Percentiles rank a stretch among this genome's conserved stretches.
Conservation (phyloP, 2,113 vertebrate species). For the Atrichornis clamosus region DNA sequence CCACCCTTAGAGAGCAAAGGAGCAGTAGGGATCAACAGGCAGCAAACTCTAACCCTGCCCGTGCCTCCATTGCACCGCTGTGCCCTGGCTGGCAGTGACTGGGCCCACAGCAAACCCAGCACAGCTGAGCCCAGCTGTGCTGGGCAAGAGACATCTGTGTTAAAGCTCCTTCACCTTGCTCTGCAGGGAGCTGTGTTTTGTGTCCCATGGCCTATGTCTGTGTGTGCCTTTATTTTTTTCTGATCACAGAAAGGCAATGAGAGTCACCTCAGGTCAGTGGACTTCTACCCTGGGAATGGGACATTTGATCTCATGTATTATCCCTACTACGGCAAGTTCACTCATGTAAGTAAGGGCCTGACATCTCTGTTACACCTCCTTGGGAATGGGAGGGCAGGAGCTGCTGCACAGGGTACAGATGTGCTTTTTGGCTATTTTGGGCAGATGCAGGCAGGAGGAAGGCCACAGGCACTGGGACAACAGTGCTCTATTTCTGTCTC, state of each 20-base stretch:
- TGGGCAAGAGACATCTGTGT: not conserved
- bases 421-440: not conserved
- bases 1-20: not conserved
- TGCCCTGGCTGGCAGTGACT: not conserved
- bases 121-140: not conserved
- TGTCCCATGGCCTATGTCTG: not conserved
- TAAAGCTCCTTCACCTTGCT: not conserved
- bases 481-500: not conserved
- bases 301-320: slow-evolving; percentile 92
- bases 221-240: not conserved
- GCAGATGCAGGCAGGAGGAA: not conserved
- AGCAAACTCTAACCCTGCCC: not conserved
- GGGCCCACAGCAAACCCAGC: not conserved
- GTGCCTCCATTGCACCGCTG: rapidly evolving
- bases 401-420: not conserved
- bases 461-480: not conserved
- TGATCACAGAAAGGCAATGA: slow-evolving; percentile 84
- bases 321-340: slow-evolving; percentile 92
- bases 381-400: not conserved
- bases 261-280: slow-evolving; percentile 77
- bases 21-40: rapidly evolving
- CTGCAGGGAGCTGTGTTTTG: not conserved
- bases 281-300: slow-evolving; percentile 85
- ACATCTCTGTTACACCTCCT: not conserved
- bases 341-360: slow-evolving; percentile 82